Evolutionary conservation across 2,888 invertebrate species (phyloP).

Genomic region (Ceriagrion tenellum): DNA sequence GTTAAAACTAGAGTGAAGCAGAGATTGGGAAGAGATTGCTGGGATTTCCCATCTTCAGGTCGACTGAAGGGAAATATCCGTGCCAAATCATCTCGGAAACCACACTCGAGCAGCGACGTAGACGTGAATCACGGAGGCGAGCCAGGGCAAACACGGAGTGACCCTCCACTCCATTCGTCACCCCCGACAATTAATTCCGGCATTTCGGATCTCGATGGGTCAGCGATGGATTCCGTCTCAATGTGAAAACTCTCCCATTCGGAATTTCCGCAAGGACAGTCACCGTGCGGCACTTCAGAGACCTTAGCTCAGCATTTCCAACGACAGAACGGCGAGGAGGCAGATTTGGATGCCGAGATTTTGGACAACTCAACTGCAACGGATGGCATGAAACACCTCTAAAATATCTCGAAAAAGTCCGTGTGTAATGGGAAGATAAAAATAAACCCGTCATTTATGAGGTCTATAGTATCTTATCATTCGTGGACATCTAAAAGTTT

Average conservation of each 20-base stretch:
- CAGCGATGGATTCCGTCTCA: background rate
- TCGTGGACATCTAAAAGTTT: too few relatives aligned
- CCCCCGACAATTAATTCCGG: background rate
- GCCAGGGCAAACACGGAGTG: background rate
- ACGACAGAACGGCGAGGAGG: background rate
- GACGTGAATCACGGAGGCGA: background rate
- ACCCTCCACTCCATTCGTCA: background rate
- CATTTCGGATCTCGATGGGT: background rate
- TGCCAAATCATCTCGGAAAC: background rate
- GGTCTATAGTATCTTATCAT: too few relatives aligned
- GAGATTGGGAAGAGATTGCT: background rate
- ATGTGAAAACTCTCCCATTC: background rate
- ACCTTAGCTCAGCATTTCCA: background rate
- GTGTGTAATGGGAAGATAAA: too few relatives aligned
- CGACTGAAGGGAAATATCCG: background rate
- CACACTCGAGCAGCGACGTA: background rate
- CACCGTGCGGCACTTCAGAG: background rate
- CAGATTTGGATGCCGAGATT: background rate
- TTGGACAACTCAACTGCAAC: background rate
- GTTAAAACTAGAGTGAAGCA: too few relatives aligned
- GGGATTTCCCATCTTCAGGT: background rate
- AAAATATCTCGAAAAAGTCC: background rate
- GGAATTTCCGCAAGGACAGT: background rate
- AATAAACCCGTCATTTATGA: too few relatives aligned
- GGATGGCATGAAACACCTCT: background rate